Evolutionary conservation across 1,140 invertebrate species (phyloP).

Genomic region (Pogonomyrmex californicus): DNA sequence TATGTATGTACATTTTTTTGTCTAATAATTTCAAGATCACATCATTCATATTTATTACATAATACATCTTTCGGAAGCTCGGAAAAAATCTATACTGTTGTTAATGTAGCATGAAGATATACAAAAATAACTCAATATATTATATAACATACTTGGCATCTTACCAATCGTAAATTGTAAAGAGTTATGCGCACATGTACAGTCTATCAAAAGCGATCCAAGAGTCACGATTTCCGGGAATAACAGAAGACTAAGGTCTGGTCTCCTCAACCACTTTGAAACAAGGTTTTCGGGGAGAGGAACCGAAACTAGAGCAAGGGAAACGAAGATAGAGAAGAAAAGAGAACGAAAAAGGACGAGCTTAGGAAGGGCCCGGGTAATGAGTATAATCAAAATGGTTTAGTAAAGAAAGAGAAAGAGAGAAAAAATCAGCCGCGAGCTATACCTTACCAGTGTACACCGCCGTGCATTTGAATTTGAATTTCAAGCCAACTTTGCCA

Average conservation of each 20-base stretch:
- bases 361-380: constrained; percentile 73
- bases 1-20: not conserved
- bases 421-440: constrained; percentile 80
- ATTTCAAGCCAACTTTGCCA: constrained; percentile 77
- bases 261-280: constrained; percentile 40
- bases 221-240: constrained; percentile 80
- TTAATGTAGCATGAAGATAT: constrained; percentile 37
- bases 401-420: constrained; percentile 70
- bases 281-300: constrained; percentile 34
- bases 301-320: constrained; percentile 41
- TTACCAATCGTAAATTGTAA: constrained; percentile 51
- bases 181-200: constrained; percentile 64
- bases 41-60: constrained; percentile 34
- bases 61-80: constrained; percentile 22
- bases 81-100: constrained; percentile 1
- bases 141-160: constrained; percentile 16
- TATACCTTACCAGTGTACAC: constrained; percentile 69
- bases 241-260: constrained; percentile 74
- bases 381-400: constrained; percentile 85
- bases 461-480: constrained; percentile 82
- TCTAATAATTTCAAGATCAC: constrained; percentile 5
- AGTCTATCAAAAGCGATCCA: constrained; percentile 42
- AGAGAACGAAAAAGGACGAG: constrained; percentile 21
- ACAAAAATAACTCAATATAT: constrained; percentile 41
- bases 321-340: constrained; percentile 14